Evolutionary conservation across 1,140 invertebrate species (phyloP).

Genomic region (Radopholus similis): DNA sequence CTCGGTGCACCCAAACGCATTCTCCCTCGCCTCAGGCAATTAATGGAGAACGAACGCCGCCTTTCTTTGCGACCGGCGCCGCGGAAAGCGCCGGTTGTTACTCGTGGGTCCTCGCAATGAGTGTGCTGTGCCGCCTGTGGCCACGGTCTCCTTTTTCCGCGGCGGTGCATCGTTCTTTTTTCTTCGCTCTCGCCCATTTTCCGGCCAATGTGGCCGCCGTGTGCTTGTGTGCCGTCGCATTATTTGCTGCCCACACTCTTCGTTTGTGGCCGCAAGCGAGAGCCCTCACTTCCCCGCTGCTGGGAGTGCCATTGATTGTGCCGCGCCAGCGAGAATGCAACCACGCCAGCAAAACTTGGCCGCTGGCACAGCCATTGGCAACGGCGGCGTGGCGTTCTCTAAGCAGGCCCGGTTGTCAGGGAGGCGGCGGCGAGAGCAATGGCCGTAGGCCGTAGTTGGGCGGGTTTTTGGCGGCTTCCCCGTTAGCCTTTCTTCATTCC

Average conservation of each 20-base stretch:
- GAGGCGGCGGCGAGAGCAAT: too few species aligned
- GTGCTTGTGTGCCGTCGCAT: too few species aligned
- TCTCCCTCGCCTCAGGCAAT: background rate
- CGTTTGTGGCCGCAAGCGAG: background rate
- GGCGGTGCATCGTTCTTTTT: background rate
- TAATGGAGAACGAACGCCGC: too few species aligned
- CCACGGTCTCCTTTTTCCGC: background rate
- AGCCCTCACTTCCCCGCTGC: background rate
- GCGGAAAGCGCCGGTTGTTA: background rate
- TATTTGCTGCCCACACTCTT: too few species aligned
- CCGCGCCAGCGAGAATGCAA: background rate
- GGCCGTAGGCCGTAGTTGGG: too few species aligned
- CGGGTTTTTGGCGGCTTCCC: background rate
- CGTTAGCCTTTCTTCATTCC: background rate
- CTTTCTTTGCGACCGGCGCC: background rate
- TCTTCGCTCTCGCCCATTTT: background rate
- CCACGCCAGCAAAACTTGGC: background rate
- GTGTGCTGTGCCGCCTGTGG: background rate
- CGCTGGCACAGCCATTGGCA: background rate
- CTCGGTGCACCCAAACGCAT: background rate
- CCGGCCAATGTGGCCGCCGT: too few species aligned
- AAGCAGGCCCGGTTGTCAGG: too few species aligned
- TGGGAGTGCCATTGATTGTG: background rate
- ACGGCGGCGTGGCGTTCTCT: too few species aligned
- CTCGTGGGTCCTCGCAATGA: background rate